Evolutionary conservation across 2,797 vertebrate genomes (phyloP), one percentile per base, ranked within the genome.

Genomic region (Anas flavirostris): DNA sequence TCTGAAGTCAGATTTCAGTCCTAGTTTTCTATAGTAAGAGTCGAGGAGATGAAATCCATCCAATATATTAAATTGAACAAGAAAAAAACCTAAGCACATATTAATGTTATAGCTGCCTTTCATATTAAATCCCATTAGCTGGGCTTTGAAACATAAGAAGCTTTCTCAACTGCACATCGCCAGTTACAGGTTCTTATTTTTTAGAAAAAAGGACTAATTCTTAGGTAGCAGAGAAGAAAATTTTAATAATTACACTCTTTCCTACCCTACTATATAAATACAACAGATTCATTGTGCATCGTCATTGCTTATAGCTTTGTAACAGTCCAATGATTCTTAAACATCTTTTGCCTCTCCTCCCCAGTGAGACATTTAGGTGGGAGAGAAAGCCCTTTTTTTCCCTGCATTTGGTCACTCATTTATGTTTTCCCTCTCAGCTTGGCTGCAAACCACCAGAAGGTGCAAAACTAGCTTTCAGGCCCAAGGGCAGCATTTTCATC

Each of bases 381-480:
- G 50, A 44, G 43, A 86, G 37, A 16, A 82, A 2, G 11, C 26
- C 62, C 4, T 0, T 62, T 23, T 58, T 67, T 84, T 26, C 74
- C 31, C 48, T 59, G 3, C 35, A 3, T 7, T 10, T 19, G 60
- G 46, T 84, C 39, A n/a, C 26, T 70, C 81, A 5, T 53, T 90
- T 62, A 4, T 46, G 18, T 82, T 92, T 87, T 85, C 43, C 72
- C 26, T 87, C 88, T 74, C 75, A 87, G 70, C 56, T 92, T 90
- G 92, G 52, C 84, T 87, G 56, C 88, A 91, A 95, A 96, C 41
- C 46, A 62, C 67, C 91, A 82, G 86, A 82, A 94, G 70, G 63
- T 93, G 81, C 55, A 86, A 17, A 93, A 79, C 55, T 5, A 28
- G 46, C n/a, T 88, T 84, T 92, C 74, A 66, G 3, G 2, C 84